Percentiles rank a stretch among this genome's conserved stretches.
Conservation (phyloP, 2,113 vertebrate genomes). For the Gymnocephalus cernua region DNA sequence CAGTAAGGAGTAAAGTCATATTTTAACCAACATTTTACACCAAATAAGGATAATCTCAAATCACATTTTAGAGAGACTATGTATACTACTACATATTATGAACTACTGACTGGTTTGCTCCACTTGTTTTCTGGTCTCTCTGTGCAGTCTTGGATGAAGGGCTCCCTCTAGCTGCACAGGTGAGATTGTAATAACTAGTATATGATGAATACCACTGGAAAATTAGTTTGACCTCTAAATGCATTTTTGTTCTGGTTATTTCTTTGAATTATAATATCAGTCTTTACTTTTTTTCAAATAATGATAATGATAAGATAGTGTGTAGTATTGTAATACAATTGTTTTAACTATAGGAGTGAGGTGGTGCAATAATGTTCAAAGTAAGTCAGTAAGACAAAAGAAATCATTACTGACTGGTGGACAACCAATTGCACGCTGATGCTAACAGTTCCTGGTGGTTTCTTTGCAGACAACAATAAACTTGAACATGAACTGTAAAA, state of each 20-base stretch:
- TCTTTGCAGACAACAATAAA: background rate
- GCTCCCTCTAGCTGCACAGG: conserved; percentile 7
- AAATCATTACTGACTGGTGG: background rate
- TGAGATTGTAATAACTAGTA: background rate
- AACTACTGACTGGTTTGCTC: background rate
- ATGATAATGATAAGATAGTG: background rate
- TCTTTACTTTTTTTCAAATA: background rate
- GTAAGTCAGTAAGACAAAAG: background rate
- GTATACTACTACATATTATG: background rate
- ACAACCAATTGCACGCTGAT: background rate
- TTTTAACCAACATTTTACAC: background rate
- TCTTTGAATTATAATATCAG: background rate
- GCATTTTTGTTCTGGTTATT: too few relatives aligned
- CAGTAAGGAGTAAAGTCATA: background rate
- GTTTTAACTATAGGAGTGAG: background rate
- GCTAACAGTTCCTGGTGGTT: background rate
- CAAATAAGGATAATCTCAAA: background rate
- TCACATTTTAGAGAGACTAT: background rate
- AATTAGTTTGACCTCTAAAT: background rate
- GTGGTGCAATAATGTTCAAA: background rate
- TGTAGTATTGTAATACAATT: background rate
- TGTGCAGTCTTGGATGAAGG: background rate
- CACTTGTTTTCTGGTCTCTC: background rate
- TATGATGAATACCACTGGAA: too few relatives aligned
- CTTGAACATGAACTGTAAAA: background rate